These are phyloP conservation scores for Syrmaticus mikado DNA, from an alignment of 2,113 vertebrate genomes.

Conservation along the genomic window DNA sequence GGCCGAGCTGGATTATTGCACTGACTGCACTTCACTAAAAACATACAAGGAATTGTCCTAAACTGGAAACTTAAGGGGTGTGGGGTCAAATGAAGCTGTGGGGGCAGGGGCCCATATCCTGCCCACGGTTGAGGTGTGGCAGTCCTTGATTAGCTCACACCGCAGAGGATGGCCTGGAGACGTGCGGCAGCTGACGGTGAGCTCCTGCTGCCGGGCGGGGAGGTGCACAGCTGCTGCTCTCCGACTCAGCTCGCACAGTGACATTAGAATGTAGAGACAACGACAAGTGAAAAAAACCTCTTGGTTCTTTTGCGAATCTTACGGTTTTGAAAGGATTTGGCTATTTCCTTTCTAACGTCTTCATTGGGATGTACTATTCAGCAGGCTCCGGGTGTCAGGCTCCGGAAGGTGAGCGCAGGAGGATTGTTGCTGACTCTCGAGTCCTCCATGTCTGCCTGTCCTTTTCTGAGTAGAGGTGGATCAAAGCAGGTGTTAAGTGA, in stretches of 20 bases:
- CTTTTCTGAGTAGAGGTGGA: not conserved
- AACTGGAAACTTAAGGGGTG: not conserved
- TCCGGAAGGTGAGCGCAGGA: not conserved
- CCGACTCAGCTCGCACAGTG: not conserved
- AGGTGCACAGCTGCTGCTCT: not conserved
- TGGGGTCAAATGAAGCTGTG: not conserved
- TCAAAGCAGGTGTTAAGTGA: slow-evolving; percentile 9
- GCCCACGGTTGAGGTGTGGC: not conserved
- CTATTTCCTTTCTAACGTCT: not conserved
- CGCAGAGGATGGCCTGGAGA: not conserved
- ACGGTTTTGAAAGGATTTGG: not conserved
- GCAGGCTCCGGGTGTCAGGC: not conserved
- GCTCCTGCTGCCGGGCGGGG: not conserved
- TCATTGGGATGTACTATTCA: not conserved
- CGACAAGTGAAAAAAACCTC: not conserved
- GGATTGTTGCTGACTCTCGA: not conserved
- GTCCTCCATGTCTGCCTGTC: not conserved
- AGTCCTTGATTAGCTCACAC: not conserved
- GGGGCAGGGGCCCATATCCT: not conserved
- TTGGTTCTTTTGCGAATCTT: not conserved
- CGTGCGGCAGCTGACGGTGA: not conserved
- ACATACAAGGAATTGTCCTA: not conserved
- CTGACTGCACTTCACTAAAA: not conserved
- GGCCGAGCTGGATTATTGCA: not conserved
- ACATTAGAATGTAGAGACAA: not conserved